Evolutionary conservation across 2,113 vertebrate species (phyloP).

Genomic region (Ivindomyrus marchei): DNA sequence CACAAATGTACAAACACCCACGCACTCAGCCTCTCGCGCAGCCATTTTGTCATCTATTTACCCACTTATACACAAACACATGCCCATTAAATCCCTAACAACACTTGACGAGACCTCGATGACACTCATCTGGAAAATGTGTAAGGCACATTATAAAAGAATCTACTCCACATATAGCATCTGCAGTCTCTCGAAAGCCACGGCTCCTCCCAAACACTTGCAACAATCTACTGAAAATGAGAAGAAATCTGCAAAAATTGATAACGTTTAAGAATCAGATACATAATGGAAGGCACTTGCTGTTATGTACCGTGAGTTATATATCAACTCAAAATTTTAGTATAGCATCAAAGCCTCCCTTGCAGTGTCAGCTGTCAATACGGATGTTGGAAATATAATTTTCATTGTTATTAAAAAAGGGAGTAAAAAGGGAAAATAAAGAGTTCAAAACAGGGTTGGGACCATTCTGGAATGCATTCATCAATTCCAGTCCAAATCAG

Average conservation of each 20-base stretch:
- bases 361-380: background rate
- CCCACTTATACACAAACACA: background rate
- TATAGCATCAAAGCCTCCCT: background rate
- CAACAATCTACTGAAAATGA: background rate
- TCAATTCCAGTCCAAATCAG: no score
- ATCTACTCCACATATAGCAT: background rate
- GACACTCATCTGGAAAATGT: conserved; percentile 1
- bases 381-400: background rate
- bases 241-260: background rate
- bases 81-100: background rate
- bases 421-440: background rate
- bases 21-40: background rate
- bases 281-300: background rate
- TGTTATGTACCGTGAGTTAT: background rate
- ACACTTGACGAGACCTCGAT: conserved; percentile 3
- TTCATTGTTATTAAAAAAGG: background rate
- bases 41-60: background rate
- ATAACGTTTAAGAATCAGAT: background rate
- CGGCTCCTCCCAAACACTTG: background rate
- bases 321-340: background rate
- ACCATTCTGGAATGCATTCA: no score
- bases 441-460: background rate
- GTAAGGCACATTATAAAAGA: background rate
- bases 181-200: background rate
- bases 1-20: conserved; percentile 1